Evolutionary conservation across 53 echinoderm and acorn worm genomes (phyloP), one percentile per base, ranked within the genome.

Genomic region (Temnopleurus reevesii): DNA sequence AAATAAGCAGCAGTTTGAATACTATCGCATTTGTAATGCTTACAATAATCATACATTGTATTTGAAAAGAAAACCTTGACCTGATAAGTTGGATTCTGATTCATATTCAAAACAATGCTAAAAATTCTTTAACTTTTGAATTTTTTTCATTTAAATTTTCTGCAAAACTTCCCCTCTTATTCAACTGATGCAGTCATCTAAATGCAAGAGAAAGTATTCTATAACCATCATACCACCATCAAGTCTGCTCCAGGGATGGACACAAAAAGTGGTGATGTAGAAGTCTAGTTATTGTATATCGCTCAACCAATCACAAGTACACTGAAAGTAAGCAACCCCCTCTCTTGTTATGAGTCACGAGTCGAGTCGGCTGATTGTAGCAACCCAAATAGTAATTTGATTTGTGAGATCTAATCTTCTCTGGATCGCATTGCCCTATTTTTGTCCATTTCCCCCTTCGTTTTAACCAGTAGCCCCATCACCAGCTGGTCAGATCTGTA

Each of bases 281-380:
- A 71, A 21, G 43, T 66, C 71, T 38, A 38, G 71, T 66, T 71
- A 38, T 18, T 71, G 41, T 71, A 19, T 21, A 41, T n/a, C 41
- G 7, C 4, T 71, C 41, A 41, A 71, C 71, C 71, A 71, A 71
- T 71, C 71, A 71, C 71, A 60, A 60, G 60, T 29, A 10, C 1
- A 13, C 60, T 21, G 41, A 71, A 71, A 38, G n/a, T 36, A 2
- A 21, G 23, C 71, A 47, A 34, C 83, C 53, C 55, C 35, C 36
- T 55, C 55, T 55, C 55, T 34, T 24, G 5, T 53, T 35, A 19
- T 83, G 83, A 83, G 83, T 83, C 83, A 83, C 35, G 36, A 27
- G 56, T 17, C 35, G 36, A 27, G 56, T 17, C 55, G 7, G 35
- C 55, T 83, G 55, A 83, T 83, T 83, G 35, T 83, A 55, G 83